Conservation (phyloP, 1,140 invertebrate genomes). For the Drosophila saltans region DNA sequence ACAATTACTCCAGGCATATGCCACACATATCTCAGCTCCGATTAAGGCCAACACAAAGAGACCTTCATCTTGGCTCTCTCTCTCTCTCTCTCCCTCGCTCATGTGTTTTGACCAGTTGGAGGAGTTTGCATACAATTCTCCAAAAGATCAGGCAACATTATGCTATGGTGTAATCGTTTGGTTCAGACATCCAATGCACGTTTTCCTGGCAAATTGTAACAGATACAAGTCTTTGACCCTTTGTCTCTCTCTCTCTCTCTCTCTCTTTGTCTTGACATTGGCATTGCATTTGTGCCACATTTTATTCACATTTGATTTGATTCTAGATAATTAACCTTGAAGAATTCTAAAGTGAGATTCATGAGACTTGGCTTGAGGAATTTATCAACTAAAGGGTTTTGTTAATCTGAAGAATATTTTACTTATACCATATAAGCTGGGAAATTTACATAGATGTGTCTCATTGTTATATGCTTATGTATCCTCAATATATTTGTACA, state of each 20-base stretch:
- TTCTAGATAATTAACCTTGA: background rate
- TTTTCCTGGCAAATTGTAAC: conserved; percentile 62
- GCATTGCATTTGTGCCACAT: conserved; percentile 1
- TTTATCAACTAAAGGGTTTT: background rate
- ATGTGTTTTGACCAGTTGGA: conserved; percentile 37
- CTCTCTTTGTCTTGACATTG: background rate
- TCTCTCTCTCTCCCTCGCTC: conserved; percentile 24
- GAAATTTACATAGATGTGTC: no score
- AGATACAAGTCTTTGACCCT: conserved; percentile 35
- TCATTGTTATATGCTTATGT: no score
- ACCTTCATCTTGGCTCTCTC: conserved; percentile 20
- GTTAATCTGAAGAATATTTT: no score
- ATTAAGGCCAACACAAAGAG: conserved; percentile 1
- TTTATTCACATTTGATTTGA: background rate
- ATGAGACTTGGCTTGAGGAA: background rate
- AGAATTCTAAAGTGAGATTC: background rate
- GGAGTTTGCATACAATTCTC: conserved; percentile 30
- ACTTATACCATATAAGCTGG: no score
- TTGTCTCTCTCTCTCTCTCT: background rate
- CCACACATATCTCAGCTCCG: conserved; percentile 48
- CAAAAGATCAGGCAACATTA: conserved; percentile 55
- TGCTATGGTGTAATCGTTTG: conserved; percentile 55
- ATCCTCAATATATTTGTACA: no score
- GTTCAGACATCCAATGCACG: conserved; percentile 56
- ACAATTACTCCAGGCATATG: conserved; percentile 46